phyloP scores from a whole-genome alignment of 2,113 vertebrate species.

The Channa maculata region DNA sequence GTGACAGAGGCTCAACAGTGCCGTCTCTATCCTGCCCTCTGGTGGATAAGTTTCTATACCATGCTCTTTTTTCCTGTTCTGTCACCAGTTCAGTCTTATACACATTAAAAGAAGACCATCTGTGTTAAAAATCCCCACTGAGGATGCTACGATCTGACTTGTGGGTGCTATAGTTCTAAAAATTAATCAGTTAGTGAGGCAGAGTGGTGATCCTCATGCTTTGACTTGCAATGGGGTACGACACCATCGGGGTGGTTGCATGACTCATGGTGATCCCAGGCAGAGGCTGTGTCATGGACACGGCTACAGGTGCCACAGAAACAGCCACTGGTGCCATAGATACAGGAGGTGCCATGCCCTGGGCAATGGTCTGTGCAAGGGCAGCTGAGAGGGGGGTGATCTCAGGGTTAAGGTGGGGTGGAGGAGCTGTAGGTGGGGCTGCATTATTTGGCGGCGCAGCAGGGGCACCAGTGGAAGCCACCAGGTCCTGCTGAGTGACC shows the following conservation, averaged over 20 bases:
- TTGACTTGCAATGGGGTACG: slow-evolving; percentile 96
- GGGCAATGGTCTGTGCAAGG: slow-evolving; percentile 94
- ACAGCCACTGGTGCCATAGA: slow-evolving; percentile 97
- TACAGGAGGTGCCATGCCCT: slow-evolving; percentile 95
- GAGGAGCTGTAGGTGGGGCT: slow-evolving; percentile 86
- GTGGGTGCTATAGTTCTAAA: not conserved
- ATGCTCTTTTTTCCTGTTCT: not conserved
- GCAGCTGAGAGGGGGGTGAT: slow-evolving; percentile 94
- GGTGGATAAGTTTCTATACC: slow-evolving; percentile 13
- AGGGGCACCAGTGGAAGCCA: slow-evolving; percentile 87
- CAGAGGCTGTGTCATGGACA: slow-evolving; percentile 94
- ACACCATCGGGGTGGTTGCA: slow-evolving; percentile 95
- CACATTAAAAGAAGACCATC: not conserved
- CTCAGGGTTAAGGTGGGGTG: slow-evolving; percentile 90
- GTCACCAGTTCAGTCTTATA: not conserved
- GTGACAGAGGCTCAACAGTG: not conserved
- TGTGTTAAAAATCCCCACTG: slow-evolving; percentile 11
- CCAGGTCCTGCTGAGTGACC: slow-evolving; percentile 93
- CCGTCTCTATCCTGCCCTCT: slow-evolving; percentile 34
- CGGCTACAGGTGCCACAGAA: slow-evolving; percentile 94
- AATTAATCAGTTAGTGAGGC: slow-evolving; percentile 86
- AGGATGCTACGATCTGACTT: slow-evolving; percentile 7
- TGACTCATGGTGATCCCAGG: slow-evolving; percentile 97
- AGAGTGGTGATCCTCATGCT: slow-evolving; percentile 98
- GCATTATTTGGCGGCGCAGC: slow-evolving; percentile 87